Conservation (phyloP, 2,113 vertebrate species). For the Ceyx margarethae region DNA sequence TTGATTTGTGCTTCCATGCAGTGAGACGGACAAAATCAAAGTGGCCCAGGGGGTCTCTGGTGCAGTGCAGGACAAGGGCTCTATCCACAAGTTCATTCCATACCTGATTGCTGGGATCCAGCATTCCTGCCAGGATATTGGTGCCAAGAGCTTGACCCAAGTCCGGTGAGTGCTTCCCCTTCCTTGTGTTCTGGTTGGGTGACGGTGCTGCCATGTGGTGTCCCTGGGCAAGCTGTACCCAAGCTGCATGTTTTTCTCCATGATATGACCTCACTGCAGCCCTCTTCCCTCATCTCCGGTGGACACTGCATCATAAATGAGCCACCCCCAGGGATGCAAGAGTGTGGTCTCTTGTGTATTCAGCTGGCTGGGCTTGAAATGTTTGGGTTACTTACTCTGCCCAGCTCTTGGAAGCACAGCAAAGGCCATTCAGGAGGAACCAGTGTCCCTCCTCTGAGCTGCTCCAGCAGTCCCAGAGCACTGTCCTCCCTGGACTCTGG, state of each 20-base stretch:
- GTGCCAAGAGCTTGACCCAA: constrained; percentile 93
- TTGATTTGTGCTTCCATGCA: constrained; percentile 61
- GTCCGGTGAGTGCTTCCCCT: constrained; percentile 80
- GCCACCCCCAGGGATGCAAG: background rate
- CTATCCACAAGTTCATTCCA: constrained; percentile 96
- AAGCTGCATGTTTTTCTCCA: background rate
- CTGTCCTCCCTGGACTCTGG: background rate
- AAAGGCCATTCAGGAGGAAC: background rate
- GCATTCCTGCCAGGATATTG: constrained; percentile 97
- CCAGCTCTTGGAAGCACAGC: background rate
- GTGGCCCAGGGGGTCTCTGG: constrained; percentile 97
- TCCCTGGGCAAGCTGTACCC: background rate
- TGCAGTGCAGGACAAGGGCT: constrained; percentile 96
- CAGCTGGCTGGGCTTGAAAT: background rate
- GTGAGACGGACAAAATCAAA: constrained; percentile 97
- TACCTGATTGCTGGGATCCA: constrained; percentile 96
- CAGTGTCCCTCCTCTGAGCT: background rate
- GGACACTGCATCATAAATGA: background rate
- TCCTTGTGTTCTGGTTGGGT: background rate
- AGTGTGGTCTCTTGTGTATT: background rate
- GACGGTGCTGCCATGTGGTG: background rate
- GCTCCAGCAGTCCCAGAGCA: background rate
- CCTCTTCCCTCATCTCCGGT: background rate
- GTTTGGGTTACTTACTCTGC: background rate
- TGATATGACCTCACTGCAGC: background rate